Percentiles rank a stretch among this genome's conserved stretches.
phyloP scores from a whole-genome alignment of 2,797 vertebrate genomes.

The Choloepus didactylus region DNA sequence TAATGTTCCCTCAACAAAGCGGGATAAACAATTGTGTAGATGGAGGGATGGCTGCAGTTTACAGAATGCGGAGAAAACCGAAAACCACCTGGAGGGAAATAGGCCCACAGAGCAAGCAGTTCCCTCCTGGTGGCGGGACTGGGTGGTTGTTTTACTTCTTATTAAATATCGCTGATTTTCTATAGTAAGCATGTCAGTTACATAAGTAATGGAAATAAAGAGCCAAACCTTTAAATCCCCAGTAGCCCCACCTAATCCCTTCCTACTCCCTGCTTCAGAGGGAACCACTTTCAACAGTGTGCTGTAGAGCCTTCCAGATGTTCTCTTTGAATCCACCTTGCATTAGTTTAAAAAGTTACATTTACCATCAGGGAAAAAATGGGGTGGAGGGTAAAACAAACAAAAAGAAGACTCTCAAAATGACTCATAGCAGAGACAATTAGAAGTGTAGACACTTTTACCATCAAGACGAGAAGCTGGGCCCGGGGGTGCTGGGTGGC shows the following conservation, averaged over 20 bases:
- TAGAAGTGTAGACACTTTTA: neutral
- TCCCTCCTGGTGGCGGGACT: neutral
- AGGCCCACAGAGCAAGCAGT: fast-evolving
- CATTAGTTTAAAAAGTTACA: neutral
- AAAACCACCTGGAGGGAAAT: neutral
- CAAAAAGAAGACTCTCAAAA: neutral
- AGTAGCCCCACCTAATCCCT: neutral
- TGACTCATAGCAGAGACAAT: neutral
- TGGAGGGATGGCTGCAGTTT: neutral
- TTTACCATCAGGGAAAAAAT: neutral
- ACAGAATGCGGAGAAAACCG: neutral
- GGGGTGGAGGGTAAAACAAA: neutral
- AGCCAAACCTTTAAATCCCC: neutral
- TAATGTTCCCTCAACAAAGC: neutral
- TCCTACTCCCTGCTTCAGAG: too few species aligned
- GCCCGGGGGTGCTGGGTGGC: neutral
- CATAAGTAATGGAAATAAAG: neutral
- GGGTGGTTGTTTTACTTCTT: neutral
- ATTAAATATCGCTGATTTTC: neutral
- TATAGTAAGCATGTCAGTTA: neutral
- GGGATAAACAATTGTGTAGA: neutral
- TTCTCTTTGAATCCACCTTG: neutral
- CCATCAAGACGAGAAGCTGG: neutral
- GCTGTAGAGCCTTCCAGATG: neutral
- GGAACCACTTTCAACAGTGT: neutral